Evolutionary conservation across 1,140 invertebrate species (phyloP).

Genomic region (Cecropterus lyciades): DNA sequence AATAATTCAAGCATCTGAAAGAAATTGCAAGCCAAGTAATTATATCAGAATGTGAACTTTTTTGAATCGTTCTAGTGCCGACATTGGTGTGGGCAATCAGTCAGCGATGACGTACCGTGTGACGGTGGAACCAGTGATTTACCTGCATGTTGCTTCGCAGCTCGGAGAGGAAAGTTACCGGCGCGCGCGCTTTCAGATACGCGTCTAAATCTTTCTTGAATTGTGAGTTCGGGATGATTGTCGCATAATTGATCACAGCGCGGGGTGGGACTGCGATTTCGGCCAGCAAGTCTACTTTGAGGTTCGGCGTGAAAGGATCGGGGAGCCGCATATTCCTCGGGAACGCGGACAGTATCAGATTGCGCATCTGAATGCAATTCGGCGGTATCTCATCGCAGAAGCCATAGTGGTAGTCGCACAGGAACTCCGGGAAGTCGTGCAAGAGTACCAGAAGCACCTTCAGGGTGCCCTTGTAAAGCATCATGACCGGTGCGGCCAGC

Average conservation of each 20-base stretch:
- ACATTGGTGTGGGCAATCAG: background rate
- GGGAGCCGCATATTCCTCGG: constrained; percentile 98
- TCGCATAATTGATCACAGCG: constrained; percentile 95
- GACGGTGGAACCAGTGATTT: constrained; percentile 8
- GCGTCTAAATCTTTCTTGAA: constrained; percentile 98
- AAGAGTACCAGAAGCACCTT: constrained; percentile 97
- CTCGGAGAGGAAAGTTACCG: constrained; percentile 98
- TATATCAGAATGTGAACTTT: background rate
- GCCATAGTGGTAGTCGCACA: constrained; percentile 99
- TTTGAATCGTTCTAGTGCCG: background rate
- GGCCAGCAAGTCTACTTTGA: constrained; percentile 97
- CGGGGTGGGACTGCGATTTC: constrained; percentile 94
- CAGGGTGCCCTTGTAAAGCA: constrained; percentile 98
- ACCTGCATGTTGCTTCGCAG: constrained; percentile 95
- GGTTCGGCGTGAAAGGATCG: constrained; percentile 98
- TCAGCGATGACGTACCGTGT: background rate
- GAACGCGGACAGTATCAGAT: constrained; percentile 98
- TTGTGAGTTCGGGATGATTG: constrained; percentile 92
- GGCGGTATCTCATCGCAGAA: constrained; percentile 99
- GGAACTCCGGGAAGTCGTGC: constrained; percentile 99
- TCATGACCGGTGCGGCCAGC: constrained; percentile 95
- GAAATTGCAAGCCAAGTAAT: background rate
- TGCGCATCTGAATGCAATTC: constrained; percentile 99
- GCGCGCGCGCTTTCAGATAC: constrained; percentile 96
- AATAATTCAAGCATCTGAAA: background rate